phyloP scores from a whole-genome alignment of 2,113 vertebrate genomes.

The Pardalotus punctatus region DNA sequence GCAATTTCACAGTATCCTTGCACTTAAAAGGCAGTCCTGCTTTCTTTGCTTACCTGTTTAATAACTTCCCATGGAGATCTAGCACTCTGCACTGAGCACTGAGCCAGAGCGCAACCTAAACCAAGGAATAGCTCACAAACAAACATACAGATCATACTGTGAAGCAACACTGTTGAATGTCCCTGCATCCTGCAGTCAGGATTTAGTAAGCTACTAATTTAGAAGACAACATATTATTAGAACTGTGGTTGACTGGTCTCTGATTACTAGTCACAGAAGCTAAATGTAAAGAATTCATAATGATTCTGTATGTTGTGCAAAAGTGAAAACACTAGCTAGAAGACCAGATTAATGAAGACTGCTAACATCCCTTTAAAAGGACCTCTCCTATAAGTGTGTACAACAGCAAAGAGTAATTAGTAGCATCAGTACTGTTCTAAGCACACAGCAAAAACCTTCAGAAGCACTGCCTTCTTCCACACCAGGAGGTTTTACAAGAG shows the following conservation, averaged over 20 bases:
- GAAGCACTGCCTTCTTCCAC: neutral
- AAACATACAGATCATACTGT: neutral
- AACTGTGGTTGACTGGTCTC: neutral
- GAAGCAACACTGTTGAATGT: neutral
- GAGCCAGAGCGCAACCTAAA: conserved; percentile 6
- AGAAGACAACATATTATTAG: neutral
- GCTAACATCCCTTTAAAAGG: neutral
- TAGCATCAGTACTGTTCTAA: neutral
- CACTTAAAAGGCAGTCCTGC: neutral
- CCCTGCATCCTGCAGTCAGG: neutral
- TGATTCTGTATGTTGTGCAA: neutral
- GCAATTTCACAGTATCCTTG: neutral
- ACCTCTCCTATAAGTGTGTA: neutral
- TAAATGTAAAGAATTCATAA: neutral
- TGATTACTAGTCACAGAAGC: neutral
- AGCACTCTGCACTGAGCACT: neutral
- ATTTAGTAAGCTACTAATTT: neutral
- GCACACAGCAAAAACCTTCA: neutral
- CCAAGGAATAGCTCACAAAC: neutral
- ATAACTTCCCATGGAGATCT: neutral
- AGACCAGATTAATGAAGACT: neutral
- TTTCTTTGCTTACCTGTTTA: neutral
- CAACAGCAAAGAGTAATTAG: neutral
- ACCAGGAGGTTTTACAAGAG: neutral
- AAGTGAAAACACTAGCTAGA: neutral